Base-by-base conservation (phyloP, 1,140 invertebrate species). In the Drosophila tropicalis region DNA sequence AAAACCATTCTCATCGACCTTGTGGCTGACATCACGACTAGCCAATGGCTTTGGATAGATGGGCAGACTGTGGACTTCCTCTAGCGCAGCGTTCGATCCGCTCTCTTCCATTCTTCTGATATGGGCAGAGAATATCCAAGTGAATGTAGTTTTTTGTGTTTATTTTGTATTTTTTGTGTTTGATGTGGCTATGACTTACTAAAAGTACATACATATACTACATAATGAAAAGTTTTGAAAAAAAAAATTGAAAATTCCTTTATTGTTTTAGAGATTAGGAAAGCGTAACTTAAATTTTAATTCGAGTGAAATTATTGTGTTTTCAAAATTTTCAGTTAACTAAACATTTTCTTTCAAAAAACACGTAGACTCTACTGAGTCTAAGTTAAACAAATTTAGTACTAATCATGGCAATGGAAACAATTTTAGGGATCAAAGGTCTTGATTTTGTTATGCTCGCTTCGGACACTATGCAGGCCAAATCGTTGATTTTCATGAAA, bases 361-460 rank as follows among this genome's bases (percentile, higher is more conserved):
- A 51, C 17, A 47, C 17, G 17, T 51, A 22, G 6, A 22, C 12
- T 9, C 7, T 5, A 51, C 12, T 67, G 2, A n/a, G n/a, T n/a
- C n/a, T n/a, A n/a, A 57, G n/a, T 4, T 4, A 19, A 17, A 6
- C 3, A 36, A 54, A 54, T 22, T 25, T 3, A 39, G 17, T 6
- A 17, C 3, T 51, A 5, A 29, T n/a, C 17, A 51, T 34, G 41
- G 41, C 39, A 6, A 83, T 79, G 76, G 76, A 83, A 40, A 65
- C 62, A 0, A n/a, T 84, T 15, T 51, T 79, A 15, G 81, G 76
- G 0, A 58, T 83, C 1, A 72, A 39, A n/a, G 81, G 80, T n/a
- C 1, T 6, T 0, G 72, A 65, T 15, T 79, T 70, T 44, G 76
- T 76, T 3, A 47, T 84, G 17, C 44, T 84, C 3, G 69, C 76